phyloP scores from a whole-genome alignment of 2,797 vertebrate species.

The Hydrolagus colliei region DNA sequence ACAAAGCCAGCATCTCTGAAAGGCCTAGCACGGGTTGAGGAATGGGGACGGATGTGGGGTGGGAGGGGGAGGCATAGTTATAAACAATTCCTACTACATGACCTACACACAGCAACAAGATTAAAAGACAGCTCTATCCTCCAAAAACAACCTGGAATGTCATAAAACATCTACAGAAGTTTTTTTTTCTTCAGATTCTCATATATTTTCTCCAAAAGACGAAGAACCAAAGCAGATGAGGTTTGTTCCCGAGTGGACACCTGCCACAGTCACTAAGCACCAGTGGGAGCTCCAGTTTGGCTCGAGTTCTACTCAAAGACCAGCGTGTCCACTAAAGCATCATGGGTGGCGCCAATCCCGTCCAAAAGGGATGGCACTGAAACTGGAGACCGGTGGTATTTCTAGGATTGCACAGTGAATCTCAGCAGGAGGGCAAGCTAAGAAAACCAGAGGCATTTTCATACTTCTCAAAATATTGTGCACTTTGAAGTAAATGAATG shows the following conservation, averaged over 20 bases:
- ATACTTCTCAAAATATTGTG: background rate
- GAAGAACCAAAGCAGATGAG: background rate
- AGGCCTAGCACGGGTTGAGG: background rate
- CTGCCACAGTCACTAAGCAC: slow-evolving; percentile 7
- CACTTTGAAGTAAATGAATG: background rate
- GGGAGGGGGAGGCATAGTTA: background rate
- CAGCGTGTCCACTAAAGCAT: background rate
- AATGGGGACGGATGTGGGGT: background rate
- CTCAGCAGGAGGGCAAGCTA: background rate
- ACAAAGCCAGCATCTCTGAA: background rate
- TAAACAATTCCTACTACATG: background rate
- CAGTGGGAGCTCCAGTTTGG: background rate
- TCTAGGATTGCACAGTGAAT: background rate
- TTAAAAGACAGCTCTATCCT: background rate
- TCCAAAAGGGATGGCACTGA: slow-evolving; percentile 3
- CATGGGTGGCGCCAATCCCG: background rate
- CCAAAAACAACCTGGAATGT: background rate
- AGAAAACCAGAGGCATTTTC: background rate
- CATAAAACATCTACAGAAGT: background rate
- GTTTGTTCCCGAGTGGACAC: background rate
- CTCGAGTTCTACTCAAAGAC: background rate
- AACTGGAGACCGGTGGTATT: slow-evolving; percentile 3
- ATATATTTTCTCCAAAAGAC: slow-evolving; percentile 20
- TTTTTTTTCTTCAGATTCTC: background rate
- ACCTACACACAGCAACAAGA: background rate